A percentile compares a stretch with the other conserved stretches of the same genome.
These are phyloP conservation scores for Chaetodon auriga DNA, from an alignment of 2,113 vertebrate genomes.

Conservation along the genomic window DNA sequence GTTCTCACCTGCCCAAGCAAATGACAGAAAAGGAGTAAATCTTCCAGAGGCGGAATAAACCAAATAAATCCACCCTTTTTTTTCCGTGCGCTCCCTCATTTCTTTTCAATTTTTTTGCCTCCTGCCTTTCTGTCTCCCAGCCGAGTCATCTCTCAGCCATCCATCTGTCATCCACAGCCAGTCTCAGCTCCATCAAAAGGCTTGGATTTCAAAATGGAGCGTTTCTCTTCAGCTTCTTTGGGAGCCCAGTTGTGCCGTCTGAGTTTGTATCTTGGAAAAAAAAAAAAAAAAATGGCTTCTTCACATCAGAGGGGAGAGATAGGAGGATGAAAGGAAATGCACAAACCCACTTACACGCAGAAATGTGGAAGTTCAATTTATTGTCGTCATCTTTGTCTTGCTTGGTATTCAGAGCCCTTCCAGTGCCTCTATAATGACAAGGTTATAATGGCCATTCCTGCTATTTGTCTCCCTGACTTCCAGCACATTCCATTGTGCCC, in stretches of 20 bases:
- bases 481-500: slow-evolving; percentile 9
- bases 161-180: slow-evolving; percentile 65
- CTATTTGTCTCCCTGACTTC: slow-evolving; percentile 34
- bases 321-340: slow-evolving; percentile 17
- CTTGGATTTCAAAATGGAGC: slow-evolving; percentile 77
- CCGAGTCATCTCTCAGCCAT: slow-evolving; percentile 58
- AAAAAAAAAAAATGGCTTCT: slow-evolving; percentile 33
- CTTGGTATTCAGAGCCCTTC: slow-evolving; percentile 42
- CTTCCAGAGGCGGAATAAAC: slow-evolving; percentile 22
- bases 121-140: slow-evolving; percentile 29
- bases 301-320: slow-evolving; percentile 44
- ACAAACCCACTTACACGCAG: slow-evolving; percentile 33
- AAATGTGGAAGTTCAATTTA: slow-evolving; percentile 48
- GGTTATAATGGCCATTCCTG: slow-evolving; percentile 43
- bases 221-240: slow-evolving; percentile 54
- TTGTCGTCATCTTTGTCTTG: slow-evolving; percentile 36
- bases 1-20: slow-evolving; percentile 13
- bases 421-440: slow-evolving; percentile 45
- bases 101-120: slow-evolving; percentile 17
- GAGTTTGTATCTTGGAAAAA: slow-evolving; percentile 42
- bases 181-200: slow-evolving; percentile 76
- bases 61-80: neutral
- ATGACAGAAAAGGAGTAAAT: slow-evolving; percentile 27
- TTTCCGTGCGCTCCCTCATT: neutral
- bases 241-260: slow-evolving; percentile 30